phyloP scores from a whole-genome alignment of 2,888 invertebrate genomes.

The Exephanes ischioxanthus region DNA sequence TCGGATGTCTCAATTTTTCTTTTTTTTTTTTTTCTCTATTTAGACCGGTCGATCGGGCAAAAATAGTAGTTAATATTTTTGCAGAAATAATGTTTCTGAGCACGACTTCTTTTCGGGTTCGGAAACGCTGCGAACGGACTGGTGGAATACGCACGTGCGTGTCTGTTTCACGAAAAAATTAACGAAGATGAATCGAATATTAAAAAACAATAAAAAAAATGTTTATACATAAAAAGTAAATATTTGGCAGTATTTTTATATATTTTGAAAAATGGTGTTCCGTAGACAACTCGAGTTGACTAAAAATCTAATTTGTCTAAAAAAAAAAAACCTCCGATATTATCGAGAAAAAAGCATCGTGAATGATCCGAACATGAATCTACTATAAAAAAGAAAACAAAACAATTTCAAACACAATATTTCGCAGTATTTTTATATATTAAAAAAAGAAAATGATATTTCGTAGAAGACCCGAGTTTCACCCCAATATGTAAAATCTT shows the following conservation, averaged over 20 bases:
- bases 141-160: neutral
- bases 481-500: too few relatives aligned
- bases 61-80: neutral
- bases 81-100: neutral
- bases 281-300: too few relatives aligned
- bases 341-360: too few relatives aligned
- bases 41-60: neutral
- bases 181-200: neutral
- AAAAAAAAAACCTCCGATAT: neutral
- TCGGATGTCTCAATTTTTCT: conserved; percentile 39
- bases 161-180: neutral
- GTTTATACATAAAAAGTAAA: neutral
- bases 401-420: too few relatives aligned
- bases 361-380: too few relatives aligned
- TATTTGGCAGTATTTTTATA: neutral
- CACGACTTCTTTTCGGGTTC: too few relatives aligned
- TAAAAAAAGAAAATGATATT: too few relatives aligned
- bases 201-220: neutral
- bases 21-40: neutral
- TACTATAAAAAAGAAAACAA: too few relatives aligned
- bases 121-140: too few relatives aligned
- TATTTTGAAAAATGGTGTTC: too few relatives aligned
- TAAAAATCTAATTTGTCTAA: neutral
- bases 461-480: too few relatives aligned
- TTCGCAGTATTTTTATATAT: too few relatives aligned